Conservation (phyloP, 2,888 invertebrate species). For the Brachypterus glaber region DNA sequence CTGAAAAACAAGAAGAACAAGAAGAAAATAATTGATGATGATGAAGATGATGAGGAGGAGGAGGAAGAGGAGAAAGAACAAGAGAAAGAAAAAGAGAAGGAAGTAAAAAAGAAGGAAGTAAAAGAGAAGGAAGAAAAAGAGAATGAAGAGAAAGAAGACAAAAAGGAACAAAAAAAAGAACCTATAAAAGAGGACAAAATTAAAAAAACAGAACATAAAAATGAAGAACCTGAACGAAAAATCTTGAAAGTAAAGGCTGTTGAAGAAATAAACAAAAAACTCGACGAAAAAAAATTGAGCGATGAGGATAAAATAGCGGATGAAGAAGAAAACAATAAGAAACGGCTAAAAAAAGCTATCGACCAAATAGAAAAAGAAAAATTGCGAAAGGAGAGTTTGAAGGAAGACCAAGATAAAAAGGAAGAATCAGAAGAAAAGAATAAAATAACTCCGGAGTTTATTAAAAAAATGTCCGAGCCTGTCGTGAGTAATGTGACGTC, state of each 20-base stretch:
- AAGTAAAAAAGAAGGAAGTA: slow-evolving; percentile 18
- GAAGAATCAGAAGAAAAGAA: slow-evolving; percentile 14
- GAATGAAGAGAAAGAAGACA: slow-evolving; percentile 15
- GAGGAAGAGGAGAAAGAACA: slow-evolving; percentile 17
- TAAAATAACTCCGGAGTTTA: not conserved
- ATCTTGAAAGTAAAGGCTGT: not conserved
- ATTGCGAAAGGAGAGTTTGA: slow-evolving; percentile 48
- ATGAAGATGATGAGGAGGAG: slow-evolving; percentile 21
- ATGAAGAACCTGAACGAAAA: slow-evolving; percentile 5
- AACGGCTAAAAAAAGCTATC: slow-evolving; percentile 44
- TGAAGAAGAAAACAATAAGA: slow-evolving; percentile 51
- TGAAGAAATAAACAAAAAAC: slow-evolving; percentile 29
- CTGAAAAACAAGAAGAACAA: slow-evolving; percentile 9
- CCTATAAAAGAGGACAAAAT: too few species aligned
- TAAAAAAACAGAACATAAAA: too few species aligned
- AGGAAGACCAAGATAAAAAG: slow-evolving; percentile 41
- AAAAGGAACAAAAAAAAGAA: not conserved
- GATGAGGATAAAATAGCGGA: slow-evolving; percentile 47
- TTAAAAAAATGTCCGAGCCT: slow-evolving; percentile 19
- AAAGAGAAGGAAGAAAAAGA: slow-evolving; percentile 17
- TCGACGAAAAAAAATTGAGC: slow-evolving; percentile 42
- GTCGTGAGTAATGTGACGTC: slow-evolving; percentile 26
- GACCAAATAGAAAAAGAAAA: slow-evolving; percentile 46
- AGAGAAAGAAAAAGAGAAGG: slow-evolving; percentile 20
- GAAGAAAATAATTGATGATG: slow-evolving; percentile 13